phyloP scores from a whole-genome alignment of 2,888 invertebrate species.

The Onthophagus sagittarius region DNA sequence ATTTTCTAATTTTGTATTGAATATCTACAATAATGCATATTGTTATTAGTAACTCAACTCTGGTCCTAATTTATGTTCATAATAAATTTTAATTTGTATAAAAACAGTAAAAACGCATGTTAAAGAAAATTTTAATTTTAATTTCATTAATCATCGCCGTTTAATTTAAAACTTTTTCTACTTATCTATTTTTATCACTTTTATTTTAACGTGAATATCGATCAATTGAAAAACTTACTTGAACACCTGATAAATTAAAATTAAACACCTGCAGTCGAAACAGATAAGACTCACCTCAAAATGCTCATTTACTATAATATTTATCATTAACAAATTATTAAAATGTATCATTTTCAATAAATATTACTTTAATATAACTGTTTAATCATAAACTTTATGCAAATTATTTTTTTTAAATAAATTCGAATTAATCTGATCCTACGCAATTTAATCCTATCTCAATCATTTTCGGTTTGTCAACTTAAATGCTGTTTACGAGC shows the following conservation, averaged over 20 bases:
- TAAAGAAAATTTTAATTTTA: too few species aligned
- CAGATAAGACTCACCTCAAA: not conserved
- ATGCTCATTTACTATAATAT: not conserved
- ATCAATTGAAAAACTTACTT: not conserved
- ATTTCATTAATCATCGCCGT: too few species aligned
- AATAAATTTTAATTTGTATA: too few species aligned
- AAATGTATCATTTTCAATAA: not conserved
- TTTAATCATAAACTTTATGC: too few species aligned
- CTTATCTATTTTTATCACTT: too few species aligned
- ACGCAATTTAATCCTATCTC: not conserved
- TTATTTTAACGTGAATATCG: not conserved
- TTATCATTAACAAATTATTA: not conserved
- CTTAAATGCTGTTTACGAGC: not conserved
- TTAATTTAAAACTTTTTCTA: too few species aligned
- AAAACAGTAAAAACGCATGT: too few species aligned
- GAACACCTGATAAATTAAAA: conserved; percentile 6
- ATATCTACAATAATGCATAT: too few species aligned
- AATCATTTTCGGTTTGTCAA: not conserved
- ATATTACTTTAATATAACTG: too few species aligned
- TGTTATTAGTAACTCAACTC: too few species aligned
- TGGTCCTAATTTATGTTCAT: too few species aligned
- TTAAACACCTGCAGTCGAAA: conserved; percentile 11
- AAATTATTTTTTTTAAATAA: not conserved
- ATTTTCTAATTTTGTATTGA: too few species aligned
- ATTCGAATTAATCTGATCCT: not conserved